Base-by-base conservation (phyloP, 2,113 vertebrate genomes). In the Crotalus horridus region DNA sequence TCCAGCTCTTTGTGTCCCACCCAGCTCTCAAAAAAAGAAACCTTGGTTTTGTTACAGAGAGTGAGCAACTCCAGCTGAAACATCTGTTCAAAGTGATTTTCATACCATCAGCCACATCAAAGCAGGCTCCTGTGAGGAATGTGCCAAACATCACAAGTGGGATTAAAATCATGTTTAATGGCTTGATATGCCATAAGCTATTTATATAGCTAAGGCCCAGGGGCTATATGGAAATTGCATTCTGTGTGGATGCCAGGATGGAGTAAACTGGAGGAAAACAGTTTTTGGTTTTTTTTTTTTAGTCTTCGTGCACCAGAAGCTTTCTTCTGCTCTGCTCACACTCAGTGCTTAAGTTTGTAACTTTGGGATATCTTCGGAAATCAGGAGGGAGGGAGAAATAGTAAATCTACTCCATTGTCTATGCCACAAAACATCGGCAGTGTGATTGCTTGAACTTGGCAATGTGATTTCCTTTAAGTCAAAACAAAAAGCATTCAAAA, bases 161-260 rank as follows among this genome's bases (percentile, higher is more conserved):
- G 97, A 97, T 97, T 98, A 97, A 97, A 97, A 96, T 95, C 96
- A 93, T 97, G 97, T 97, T 97, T 96, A 97, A 97, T 98, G 96
- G 97, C 97, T 96, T 96, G 96, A 96, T 96, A 94, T 93, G 96
- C 96, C 97, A 97, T 97, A 93, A 97, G 97, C 97, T 97, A 97
- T 97, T 97, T 97, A 97, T 96, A 95, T 91, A 94, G 94, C 96
- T 54, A 24, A 94, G 96, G 94, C 95, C 95, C 87, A 26, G 92
- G 94, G 92, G 94, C 94, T 92, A 93, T 55, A 6, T 94, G 95
- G 94, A 96, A 95, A 92, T 33, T 95, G 43, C 43, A 91, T 74
- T 94, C 93, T 10, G 92, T 2, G 0, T 90, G 48, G 48, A 51
- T 51, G 93, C 81, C 0, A 15, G 93, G 94, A 9, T 93, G 92